Evolutionary conservation across 2,888 invertebrate species (phyloP), one percentile per base, ranked within the genome.

Genomic region (Tuta absoluta): DNA sequence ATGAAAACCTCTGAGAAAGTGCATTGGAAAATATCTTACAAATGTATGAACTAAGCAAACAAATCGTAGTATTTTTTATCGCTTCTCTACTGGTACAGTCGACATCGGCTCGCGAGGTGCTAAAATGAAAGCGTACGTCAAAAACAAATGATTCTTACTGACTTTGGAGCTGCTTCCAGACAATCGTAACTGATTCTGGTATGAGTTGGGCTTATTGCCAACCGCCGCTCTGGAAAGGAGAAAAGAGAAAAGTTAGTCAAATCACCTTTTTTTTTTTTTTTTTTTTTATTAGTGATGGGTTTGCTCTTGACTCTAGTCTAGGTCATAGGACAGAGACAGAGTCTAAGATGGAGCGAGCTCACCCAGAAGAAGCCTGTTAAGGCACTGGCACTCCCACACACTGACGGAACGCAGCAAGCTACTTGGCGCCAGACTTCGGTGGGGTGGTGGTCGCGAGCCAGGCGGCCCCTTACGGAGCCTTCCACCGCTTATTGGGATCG

Each of bases 121-220:
- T 66, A 86, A 86, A 78, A 84, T 76, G 80, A 81, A 89, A 89
- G 89, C 89, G 76, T 86, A 88, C 85, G 77, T 76, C 77, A 75
- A 79, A 80, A 85, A 86, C 82, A 89, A 94, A 93, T 93, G 95
- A 95, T 97, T 98, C 98, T 98, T 98, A 98, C 98, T 98, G 98
- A 98, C 98, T 98, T 98, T 98, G 97, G 95, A 95, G 94, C 95
- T 94, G 94, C 94, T 89, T 92, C 91, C 92, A 87, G 91, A 85
- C 82, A 89, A 91, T 89, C 90, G 92, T 85, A 91, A 85, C 87
- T 89, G 89, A 90, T 87, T 92, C 89, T 86, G 89, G 89, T 89
- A 87, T 82, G 89, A 79, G 81, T 88, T 86, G 80, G 91, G 78
- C 78, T 89, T 88, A 84, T 86, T 86, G 84, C 87, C 87, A 78